phyloP scores from a whole-genome alignment of 1,140 invertebrate species.

The Bactericera cockerelli region DNA sequence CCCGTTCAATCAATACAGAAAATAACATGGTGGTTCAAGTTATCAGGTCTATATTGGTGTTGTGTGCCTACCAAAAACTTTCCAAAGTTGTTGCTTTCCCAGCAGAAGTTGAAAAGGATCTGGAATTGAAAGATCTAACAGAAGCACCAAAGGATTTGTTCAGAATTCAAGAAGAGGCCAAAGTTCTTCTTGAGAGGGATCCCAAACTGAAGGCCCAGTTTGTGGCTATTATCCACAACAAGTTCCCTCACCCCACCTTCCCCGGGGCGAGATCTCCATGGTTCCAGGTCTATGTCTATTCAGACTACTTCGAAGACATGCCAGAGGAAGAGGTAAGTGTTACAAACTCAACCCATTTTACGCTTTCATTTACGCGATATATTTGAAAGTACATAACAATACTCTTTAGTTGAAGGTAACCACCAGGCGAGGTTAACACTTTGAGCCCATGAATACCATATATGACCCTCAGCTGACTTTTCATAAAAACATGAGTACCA shows the following conservation, averaged over 20 bases:
- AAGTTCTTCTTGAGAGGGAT: conserved; percentile 3
- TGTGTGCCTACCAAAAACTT: background rate
- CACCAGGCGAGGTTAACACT: too few relatives aligned
- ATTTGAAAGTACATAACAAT: too few relatives aligned
- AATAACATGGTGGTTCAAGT: too few relatives aligned
- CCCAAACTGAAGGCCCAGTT: conserved; percentile 1
- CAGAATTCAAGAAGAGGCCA: conserved; percentile 5
- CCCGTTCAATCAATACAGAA: too few relatives aligned
- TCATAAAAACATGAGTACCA: too few relatives aligned
- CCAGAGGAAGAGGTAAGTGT: background rate
- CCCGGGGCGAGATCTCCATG: background rate
- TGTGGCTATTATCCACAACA: background rate
- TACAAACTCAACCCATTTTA: too few relatives aligned
- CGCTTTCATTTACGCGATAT: too few relatives aligned
- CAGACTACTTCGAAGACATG: background rate
- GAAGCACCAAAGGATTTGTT: background rate
- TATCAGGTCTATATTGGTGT: background rate
- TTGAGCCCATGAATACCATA: too few relatives aligned
- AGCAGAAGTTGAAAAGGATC: background rate
- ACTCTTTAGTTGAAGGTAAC: too few relatives aligned
- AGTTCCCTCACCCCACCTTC: background rate
- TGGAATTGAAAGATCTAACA: background rate
- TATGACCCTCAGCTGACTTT: too few relatives aligned
- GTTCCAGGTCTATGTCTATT: conserved; percentile 2
- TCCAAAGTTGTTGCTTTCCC: background rate